Evolutionary conservation across 2,113 vertebrate genomes (phyloP), one percentile per base, ranked within the genome.

Genomic region (Saguinus imperator): DNA sequence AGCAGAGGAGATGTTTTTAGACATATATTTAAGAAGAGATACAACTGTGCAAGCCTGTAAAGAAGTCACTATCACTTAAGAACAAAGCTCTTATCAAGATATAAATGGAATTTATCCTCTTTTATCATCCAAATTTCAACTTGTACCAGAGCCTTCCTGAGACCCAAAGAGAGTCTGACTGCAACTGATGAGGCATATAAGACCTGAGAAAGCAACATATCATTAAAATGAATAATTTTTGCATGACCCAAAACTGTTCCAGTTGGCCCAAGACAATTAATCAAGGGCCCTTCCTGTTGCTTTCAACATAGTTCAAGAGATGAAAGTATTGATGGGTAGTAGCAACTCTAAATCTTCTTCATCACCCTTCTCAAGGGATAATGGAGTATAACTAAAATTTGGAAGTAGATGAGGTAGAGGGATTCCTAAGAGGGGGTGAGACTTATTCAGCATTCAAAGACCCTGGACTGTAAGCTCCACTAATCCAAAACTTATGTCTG

Each of bases 21-120:
- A 88, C 27, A 75, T 23, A 35, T 43, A 86, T 82, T 93, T 82
- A 86, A 9, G 58, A 88, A 94, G 17, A 80, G 17, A 91, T 50
- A 64, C 35, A 87, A 27, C 43, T 18, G 18, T 89, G 35, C 70
- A 94, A 72, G 14, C 5, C 37, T 52, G 32, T 82, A 37, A 83
- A 83, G 94, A 77, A 72, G 29, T 81, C 17, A 68, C 35, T 40
- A 82, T 86, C 57, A 93, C 27, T 55, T n/a, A 77, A 57, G 20
- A 85, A 52, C 29, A 96, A 91, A 64, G 9, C n/a, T 91, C 35
- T 18, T 55, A n/a, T 75, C 57, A 58, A 32, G 9, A 64, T 4
- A 73, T 66, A 27, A 89, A 43, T 76, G 12, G 40, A 72, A 91
- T 80, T 43, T 82, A 64, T 6, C 8, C 18, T 45, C 40, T 94